Evolutionary conservation across 2,888 invertebrate species (phyloP).

Genomic region (Xanthorhoe spadicearia): DNA sequence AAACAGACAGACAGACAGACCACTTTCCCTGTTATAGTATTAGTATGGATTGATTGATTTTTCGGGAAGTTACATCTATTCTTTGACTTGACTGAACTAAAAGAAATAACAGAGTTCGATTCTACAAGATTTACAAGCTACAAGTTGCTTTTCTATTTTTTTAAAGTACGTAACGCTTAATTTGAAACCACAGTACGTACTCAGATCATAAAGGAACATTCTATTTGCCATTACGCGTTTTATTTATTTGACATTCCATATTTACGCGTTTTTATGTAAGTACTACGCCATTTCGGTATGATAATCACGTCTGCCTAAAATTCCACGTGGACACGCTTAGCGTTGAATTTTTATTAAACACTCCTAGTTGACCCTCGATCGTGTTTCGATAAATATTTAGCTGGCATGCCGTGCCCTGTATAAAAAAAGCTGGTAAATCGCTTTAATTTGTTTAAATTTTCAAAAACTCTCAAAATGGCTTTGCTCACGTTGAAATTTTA

Average conservation of each 20-base stretch:
- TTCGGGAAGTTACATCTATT: too few species aligned
- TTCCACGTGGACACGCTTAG: constrained; percentile 24
- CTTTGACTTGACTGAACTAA: too few species aligned
- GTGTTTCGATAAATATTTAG: constrained; percentile 19
- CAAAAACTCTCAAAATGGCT: too few species aligned
- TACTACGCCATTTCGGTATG: constrained; percentile 13
- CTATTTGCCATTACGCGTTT: background rate
- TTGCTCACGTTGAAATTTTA: too few species aligned
- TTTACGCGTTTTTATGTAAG: background rate
- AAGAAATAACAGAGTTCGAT: too few species aligned
- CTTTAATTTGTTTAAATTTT: background rate
- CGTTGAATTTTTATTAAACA: constrained; percentile 41
- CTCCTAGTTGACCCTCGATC: constrained; percentile 28
- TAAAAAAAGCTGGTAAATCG: background rate
- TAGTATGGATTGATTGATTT: too few species aligned
- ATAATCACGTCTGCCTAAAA: constrained; percentile 31
- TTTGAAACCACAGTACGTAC: background rate
- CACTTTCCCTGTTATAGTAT: too few species aligned
- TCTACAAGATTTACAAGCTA: too few species aligned
- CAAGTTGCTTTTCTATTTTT: too few species aligned
- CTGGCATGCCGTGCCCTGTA: constrained; percentile 8
- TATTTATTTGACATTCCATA: background rate
- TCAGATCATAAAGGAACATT: background rate
- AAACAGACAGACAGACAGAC: too few species aligned
- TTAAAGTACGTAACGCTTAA: too few species aligned